Evolutionary conservation across 2,797 vertebrate genomes (phyloP).

Genomic region (Chelmon rostratus): DNA sequence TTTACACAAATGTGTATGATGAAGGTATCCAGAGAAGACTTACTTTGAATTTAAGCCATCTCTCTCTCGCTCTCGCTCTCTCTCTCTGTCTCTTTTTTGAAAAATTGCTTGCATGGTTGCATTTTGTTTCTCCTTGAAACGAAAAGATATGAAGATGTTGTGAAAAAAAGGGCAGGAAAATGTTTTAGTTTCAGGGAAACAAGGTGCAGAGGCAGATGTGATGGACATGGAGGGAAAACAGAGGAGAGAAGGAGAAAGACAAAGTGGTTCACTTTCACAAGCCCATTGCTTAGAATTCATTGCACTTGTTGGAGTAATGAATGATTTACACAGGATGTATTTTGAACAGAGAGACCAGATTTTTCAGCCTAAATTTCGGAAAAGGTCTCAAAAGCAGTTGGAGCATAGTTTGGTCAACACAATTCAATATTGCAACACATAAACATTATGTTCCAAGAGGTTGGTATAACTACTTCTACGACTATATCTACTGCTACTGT

Average conservation of each 20-base stretch:
- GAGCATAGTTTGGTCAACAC: background rate
- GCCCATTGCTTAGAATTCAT: background rate
- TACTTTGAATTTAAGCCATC: constrained; percentile 22
- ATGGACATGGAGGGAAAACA: background rate
- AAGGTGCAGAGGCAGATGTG: background rate
- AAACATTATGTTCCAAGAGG: no score
- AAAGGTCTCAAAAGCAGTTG: background rate
- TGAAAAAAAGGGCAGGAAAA: background rate
- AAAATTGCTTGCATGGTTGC: background rate
- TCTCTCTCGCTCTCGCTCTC: no score
- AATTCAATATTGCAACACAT: no score
- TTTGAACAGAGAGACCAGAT: background rate
- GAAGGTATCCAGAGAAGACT: constrained; percentile 5
- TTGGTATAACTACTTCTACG: no score
- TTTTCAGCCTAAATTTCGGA: background rate
- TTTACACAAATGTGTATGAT: constrained; percentile 26
- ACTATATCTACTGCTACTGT: no score
- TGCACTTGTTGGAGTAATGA: background rate
- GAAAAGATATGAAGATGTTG: background rate
- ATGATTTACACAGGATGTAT: background rate
- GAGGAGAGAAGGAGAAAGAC: background rate
- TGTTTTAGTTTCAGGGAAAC: background rate
- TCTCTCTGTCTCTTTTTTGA: background rate
- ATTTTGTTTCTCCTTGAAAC: constrained; percentile 12
- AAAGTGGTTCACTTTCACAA: background rate